These are phyloP conservation scores for Celastrina argiolus DNA, from an alignment of 2,888 invertebrate genomes.

Conservation along the genomic window DNA sequence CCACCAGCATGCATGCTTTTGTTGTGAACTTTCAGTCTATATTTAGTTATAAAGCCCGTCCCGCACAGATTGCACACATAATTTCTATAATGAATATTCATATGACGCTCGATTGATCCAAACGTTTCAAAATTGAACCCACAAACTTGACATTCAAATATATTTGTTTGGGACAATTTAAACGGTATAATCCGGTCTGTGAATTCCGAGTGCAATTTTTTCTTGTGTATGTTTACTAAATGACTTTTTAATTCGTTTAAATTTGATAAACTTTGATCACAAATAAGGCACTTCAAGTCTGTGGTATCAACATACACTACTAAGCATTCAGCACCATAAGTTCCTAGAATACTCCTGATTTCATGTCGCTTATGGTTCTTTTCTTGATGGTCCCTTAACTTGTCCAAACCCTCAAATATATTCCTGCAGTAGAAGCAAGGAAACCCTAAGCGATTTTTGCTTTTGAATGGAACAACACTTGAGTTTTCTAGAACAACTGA, in stretches of 20 bases:
- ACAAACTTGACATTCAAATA: slow-evolving; percentile 57
- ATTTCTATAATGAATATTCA: slow-evolving; percentile 65
- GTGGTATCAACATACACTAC: slow-evolving; percentile 61
- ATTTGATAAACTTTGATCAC: slow-evolving; percentile 39
- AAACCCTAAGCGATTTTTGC: slow-evolving; percentile 52
- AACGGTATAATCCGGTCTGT: slow-evolving; percentile 60
- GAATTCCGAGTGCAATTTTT: slow-evolving; percentile 46
- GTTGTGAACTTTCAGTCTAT: slow-evolving; percentile 55
- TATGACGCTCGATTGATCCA: slow-evolving; percentile 62
- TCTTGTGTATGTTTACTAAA: slow-evolving; percentile 49
- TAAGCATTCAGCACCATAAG: slow-evolving; percentile 51
- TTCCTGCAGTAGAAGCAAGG: slow-evolving; percentile 62
- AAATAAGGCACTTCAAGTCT: slow-evolving; percentile 52
- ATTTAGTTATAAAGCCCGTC: slow-evolving; percentile 58
- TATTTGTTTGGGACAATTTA: slow-evolving; percentile 44
- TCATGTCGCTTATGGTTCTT: slow-evolving; percentile 43
- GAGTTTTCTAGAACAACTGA: slow-evolving; percentile 49
- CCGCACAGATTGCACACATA: slow-evolving; percentile 63
- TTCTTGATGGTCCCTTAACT: slow-evolving; percentile 44
- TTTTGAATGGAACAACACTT: slow-evolving; percentile 56
- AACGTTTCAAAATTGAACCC: slow-evolving; percentile 60
- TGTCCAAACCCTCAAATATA: slow-evolving; percentile 47
- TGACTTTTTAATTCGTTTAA: slow-evolving; percentile 54
- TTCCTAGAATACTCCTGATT: slow-evolving; percentile 42
- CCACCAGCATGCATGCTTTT: slow-evolving; percentile 57